Conservation (phyloP, 2,113 vertebrate species). For the Lophochroa leadbeateri region DNA sequence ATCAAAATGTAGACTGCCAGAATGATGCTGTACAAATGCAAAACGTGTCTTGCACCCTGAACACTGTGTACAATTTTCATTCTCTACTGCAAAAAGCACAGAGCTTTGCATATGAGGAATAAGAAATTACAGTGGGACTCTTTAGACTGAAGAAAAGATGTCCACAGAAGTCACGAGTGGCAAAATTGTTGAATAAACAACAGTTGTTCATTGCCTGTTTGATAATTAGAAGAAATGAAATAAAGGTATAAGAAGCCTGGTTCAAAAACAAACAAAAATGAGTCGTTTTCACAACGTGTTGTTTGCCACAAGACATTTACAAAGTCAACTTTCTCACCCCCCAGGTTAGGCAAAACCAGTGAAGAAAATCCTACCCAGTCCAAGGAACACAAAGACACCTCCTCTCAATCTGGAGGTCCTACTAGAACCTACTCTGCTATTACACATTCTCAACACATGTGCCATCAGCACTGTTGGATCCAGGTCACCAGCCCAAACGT, state of each 20-base stretch:
- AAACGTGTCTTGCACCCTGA: not conserved
- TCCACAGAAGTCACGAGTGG: fast-evolving
- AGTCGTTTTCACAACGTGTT: not conserved
- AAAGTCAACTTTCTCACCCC: not conserved
- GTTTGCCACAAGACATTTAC: not conserved
- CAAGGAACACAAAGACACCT: not conserved
- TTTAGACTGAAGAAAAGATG: not conserved
- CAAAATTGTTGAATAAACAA: not conserved
- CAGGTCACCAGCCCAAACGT: not conserved
- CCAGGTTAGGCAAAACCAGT: not conserved
- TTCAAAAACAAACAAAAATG: not conserved
- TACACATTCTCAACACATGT: fast-evolving
- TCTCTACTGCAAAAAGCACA: not conserved
- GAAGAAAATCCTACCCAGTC: not conserved
- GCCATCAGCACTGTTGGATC: not conserved
- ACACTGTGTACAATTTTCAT: not conserved
- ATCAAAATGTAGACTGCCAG: not conserved
- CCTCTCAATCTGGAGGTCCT: not conserved
- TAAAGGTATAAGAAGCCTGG: not conserved
- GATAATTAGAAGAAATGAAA: not conserved
- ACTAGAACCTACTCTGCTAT: not conserved
- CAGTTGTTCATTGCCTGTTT: not conserved
- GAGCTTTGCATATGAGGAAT: not conserved
- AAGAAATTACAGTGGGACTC: not conserved
- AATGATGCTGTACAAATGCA: not conserved